Evolutionary conservation across 2,888 invertebrate genomes (phyloP), one percentile per base, ranked within the genome.

Genomic region (Caenorhabditis uteleia): DNA sequence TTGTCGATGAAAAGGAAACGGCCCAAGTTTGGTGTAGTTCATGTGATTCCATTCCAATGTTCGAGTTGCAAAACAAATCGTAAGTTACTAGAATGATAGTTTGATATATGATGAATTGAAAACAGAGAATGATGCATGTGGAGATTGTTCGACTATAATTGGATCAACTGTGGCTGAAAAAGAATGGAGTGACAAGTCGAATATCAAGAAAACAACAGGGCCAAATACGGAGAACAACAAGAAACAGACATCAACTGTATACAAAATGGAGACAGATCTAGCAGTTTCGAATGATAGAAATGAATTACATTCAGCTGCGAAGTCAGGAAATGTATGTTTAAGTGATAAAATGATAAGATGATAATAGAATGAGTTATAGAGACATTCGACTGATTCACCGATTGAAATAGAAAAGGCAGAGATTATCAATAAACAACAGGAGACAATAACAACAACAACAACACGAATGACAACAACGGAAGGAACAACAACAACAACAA

Each of bases 41-140:
- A 75, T 33, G 76, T 79, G n/a, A 74, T 74, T 27, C 74, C 77
- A 2, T 79, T 79, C 56, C 65, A 54, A 21, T 79, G 79, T 55
- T 58, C 66, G 5, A 66, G 70, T n/a, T 78, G 78, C 39, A 66
- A 68, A 20, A 38, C 53, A 2, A 53, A 61, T 16, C 62, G 75
- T 74, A 42, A 38, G 62, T 45, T 38, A 18, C n/a, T 25, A 58
- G 16, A 23, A 39, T 39, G 7, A 21, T 39, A 6, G 16, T 34
- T 34, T 39, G 5, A 21, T 39, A 21, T 21, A 21, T 5, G 23
- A 8, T 20, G 10, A 39, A 23, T 27, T n/a, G 5, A 58, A 2
- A 10, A 31, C 16, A 6, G 43, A 27, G 33, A 44, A 27, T n/a
- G 31, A 36, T 12, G 27, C 58, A 12, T 77, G 77, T 45, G 68